A percentile compares a stretch with the other conserved stretches of the same genome.
Evolutionary conservation across 1,140 invertebrate genomes (phyloP).

Genomic region (Cyphomyrmex costatus): DNA sequence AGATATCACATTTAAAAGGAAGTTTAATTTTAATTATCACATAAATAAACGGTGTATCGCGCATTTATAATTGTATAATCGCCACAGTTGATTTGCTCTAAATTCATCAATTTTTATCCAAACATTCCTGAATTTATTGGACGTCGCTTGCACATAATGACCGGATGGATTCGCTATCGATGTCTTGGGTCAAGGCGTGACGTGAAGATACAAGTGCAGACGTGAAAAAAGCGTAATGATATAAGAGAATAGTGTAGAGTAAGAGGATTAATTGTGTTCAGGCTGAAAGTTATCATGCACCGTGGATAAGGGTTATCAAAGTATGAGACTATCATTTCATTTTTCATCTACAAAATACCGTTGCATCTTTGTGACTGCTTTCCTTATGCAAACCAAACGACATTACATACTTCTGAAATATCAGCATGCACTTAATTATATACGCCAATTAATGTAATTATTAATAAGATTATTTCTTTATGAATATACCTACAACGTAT

Average conservation of each 20-base stretch:
- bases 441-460: not conserved
- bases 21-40: not conserved
- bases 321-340: slow-evolving; percentile 51
- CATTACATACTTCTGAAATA: not conserved
- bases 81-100: not conserved
- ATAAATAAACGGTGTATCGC: not conserved
- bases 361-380: slow-evolving; percentile 36
- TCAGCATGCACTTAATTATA: not conserved
- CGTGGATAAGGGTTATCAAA: slow-evolving; percentile 70
- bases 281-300: slow-evolving; percentile 56
- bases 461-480: slow-evolving; percentile 1
- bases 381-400: slow-evolving; percentile 15
- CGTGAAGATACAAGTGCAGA: slow-evolving; percentile 68
- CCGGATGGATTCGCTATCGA: slow-evolving; percentile 62
- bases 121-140: slow-evolving; percentile 46
- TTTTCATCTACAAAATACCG: slow-evolving; percentile 28
- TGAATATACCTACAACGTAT: not conserved
- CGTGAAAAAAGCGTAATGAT: slow-evolving; percentile 60
- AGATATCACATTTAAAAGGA: not conserved
- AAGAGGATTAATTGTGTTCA: slow-evolving; percentile 68
- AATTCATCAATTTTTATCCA: slow-evolving; percentile 17
- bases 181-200: slow-evolving; percentile 72
- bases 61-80: slow-evolving; percentile 21
- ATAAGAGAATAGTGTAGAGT: slow-evolving; percentile 53
- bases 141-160: slow-evolving; percentile 10